Evolutionary conservation across 1,140 invertebrate species (phyloP).

Genomic region (Ganaspis sp.): DNA sequence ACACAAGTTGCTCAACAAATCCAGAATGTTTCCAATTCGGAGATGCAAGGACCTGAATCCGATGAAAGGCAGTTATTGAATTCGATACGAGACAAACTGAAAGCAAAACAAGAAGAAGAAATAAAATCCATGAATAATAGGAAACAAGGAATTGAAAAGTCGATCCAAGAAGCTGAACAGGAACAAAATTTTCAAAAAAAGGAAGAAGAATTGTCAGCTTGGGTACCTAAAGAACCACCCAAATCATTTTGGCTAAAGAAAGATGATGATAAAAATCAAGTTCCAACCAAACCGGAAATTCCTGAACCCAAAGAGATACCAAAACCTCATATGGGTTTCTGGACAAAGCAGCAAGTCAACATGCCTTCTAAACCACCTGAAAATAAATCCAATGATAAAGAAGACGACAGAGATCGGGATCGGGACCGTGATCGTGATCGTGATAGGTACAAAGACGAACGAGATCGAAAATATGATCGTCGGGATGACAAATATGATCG

Average conservation of each 20-base stretch:
- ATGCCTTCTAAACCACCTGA: constrained; percentile 69
- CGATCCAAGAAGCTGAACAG: constrained; percentile 49
- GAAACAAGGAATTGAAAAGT: constrained; percentile 34
- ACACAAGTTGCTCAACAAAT: constrained; percentile 54
- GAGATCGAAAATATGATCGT: constrained; percentile 67
- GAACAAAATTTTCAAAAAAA: constrained; percentile 70
- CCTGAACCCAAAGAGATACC: constrained; percentile 74
- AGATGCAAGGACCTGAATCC: constrained; percentile 44
- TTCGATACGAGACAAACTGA: constrained; percentile 72
- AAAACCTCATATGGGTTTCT: constrained; percentile 75
- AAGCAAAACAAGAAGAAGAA: constrained; percentile 73
- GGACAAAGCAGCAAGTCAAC: constrained; percentile 75
- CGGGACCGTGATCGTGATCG: constrained; percentile 60
- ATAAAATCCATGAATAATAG: constrained; percentile 64
- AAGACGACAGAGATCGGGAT: constrained; percentile 60
- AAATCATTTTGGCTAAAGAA: constrained; percentile 75
- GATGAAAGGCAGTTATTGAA: constrained; percentile 69
- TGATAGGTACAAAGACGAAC: constrained; percentile 55
- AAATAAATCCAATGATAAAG: constrained; percentile 56
- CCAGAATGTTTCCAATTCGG: constrained; percentile 33
- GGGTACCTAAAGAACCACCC: constrained; percentile 73
- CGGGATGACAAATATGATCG: constrained; percentile 71
- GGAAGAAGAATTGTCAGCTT: constrained; percentile 67
- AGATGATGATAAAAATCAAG: constrained; percentile 68
- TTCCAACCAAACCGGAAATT: constrained; percentile 45